Evolutionary conservation across 2,888 invertebrate genomes (phyloP), one percentile per base, ranked within the genome.

Genomic region (Drymonia ruficornis): DNA sequence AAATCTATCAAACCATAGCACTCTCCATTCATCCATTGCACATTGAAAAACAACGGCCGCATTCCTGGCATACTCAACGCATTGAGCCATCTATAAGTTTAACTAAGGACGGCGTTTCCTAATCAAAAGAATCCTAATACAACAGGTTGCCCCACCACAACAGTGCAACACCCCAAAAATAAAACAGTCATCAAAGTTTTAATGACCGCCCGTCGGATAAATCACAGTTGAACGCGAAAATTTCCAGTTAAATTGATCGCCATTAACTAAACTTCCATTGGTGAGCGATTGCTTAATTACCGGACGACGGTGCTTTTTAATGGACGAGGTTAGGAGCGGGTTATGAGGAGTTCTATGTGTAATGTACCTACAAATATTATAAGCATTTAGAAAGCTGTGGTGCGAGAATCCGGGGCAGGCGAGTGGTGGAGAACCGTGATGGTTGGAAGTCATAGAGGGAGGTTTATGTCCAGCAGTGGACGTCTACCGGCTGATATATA

Each of bases 171-270:
- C 47, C 66, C 60, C 64, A 76, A 80, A 78, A 78, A 77, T 79
- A 70, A 73, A 78, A 75, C 70, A 74, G 67, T 64, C 57, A 55
- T 38, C 61, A 45, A 79, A 80, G 78, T 81, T 81, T 78, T 75
- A 78, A 81, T 80, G 70, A 60, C 55, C 59, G 52, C 55, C 70
- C 66, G 69, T 67, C 60, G 59, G 63, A 59, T 73, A 61, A 73
- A 77, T 72, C 65, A 64, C 65, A 67, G 74, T 67, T 77, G 46
- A 57, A 60, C 60, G 65, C 62, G 52, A 62, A 68, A 70, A 65
- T 63, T 73, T 67, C 52, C 53, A 59, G 67, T 66, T 70, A 66
- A 73, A 72, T 71, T 66, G 74, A 73, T 73, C 56, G 57, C 64
- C 66, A 68, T 72, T 72, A 73, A 55, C 46, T 58, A 52, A 64